phyloP scores from a whole-genome alignment of 2,113 vertebrate genomes.

The Diadophis punctatus region DNA sequence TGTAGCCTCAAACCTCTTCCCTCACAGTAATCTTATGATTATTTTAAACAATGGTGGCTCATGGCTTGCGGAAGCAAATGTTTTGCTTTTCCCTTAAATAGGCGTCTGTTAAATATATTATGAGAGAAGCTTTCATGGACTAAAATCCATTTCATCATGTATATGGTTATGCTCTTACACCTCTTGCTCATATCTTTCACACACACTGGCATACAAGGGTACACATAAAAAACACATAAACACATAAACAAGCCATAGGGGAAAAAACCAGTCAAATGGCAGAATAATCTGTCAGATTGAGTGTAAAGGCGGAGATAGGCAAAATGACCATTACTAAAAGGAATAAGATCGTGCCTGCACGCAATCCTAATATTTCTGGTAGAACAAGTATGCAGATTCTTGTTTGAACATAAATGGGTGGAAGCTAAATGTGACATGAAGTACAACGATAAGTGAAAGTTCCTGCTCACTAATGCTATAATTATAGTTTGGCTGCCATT shows the following conservation, averaged over 20 bases:
- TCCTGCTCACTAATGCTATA: neutral
- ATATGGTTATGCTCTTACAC: neutral
- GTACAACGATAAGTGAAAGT: neutral
- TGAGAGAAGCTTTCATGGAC: neutral
- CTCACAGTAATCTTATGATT: neutral
- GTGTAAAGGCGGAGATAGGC: neutral
- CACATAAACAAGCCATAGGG: too few relatives aligned
- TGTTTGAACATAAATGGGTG: too few relatives aligned
- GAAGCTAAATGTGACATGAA: neutral
- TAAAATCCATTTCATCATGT: neutral
- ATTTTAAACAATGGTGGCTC: neutral
- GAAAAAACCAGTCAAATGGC: neutral
- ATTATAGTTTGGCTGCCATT: neutral
- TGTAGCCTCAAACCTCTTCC: neutral
- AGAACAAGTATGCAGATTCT: neutral
- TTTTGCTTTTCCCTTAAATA: neutral
- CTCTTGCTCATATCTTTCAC: neutral
- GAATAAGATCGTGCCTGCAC: neutral
- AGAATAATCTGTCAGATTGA: neutral
- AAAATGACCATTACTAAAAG: neutral
- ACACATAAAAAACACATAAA: too few relatives aligned
- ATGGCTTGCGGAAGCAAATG: neutral
- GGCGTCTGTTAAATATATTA: neutral
- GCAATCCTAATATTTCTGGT: neutral
- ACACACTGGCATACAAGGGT: neutral